phyloP scores from a whole-genome alignment of 2,888 invertebrate species.

The Alitta virens region DNA sequence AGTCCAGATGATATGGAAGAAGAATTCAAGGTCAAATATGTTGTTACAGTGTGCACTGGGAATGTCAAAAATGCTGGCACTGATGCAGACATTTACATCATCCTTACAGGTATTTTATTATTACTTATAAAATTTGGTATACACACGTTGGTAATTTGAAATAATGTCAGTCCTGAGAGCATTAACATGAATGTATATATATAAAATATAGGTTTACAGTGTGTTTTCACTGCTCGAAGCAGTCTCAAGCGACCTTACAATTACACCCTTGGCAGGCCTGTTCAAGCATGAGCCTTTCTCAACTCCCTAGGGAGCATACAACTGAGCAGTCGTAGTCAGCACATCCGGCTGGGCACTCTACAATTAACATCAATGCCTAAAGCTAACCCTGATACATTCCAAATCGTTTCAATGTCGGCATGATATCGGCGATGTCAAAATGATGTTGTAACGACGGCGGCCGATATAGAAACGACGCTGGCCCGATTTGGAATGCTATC shows the following conservation, averaged over 20 bases:
- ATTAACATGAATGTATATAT: neutral
- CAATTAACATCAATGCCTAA: neutral
- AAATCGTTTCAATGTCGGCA: too few relatives aligned
- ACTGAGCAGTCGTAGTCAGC: too few relatives aligned
- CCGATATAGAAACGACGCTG: too few relatives aligned
- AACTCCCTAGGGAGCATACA: too few relatives aligned
- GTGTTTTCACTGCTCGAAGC: too few relatives aligned
- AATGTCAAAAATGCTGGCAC: slow-evolving; percentile 20
- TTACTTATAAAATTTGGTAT: neutral
- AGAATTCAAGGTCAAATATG: neutral
- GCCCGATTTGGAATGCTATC: too few relatives aligned
- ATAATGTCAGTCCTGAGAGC: neutral
- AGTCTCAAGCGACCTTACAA: neutral
- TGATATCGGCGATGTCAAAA: too few relatives aligned
- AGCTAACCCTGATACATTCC: too few relatives aligned
- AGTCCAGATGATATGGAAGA: neutral
- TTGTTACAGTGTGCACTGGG: slow-evolving; percentile 21
- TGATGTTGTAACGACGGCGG: too few relatives aligned
- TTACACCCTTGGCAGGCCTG: too few relatives aligned
- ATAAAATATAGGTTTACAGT: neutral
- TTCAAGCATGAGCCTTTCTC: too few relatives aligned
- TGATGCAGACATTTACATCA: slow-evolving; percentile 25
- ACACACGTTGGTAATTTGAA: neutral
- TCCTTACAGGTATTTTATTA: slow-evolving; percentile 20
- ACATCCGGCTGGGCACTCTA: too few relatives aligned